Evolutionary conservation across 2,888 invertebrate genomes (phyloP).

Genomic region (Protophormia terraenovae): DNA sequence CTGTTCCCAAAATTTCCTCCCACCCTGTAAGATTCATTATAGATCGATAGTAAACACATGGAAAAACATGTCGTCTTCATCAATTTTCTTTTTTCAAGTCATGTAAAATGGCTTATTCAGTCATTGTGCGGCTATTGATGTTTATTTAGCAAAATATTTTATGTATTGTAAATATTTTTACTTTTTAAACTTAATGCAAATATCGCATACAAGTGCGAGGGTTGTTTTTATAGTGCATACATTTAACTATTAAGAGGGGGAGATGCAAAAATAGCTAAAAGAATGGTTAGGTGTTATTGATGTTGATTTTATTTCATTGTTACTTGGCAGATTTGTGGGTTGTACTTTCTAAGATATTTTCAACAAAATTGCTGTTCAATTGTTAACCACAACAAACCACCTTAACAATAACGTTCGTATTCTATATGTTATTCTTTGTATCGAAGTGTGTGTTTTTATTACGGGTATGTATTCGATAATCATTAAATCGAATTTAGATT

Average conservation of each 20-base stretch:
- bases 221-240: conserved; percentile 46
- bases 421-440: too few relatives aligned
- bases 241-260: conserved; percentile 4
- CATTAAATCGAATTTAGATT: conserved; percentile 71
- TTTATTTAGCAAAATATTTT: conserved; percentile 63
- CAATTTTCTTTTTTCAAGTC: conserved; percentile 7
- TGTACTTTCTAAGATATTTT: conserved; percentile 63
- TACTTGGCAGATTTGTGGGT: conserved; percentile 74
- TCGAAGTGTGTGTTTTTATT: too few relatives aligned
- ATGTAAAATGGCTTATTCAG: conserved; percentile 60
- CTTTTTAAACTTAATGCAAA: conserved; percentile 27
- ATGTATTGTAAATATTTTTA: conserved; percentile 41
- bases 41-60: conserved; percentile 3
- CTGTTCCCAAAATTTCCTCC: background rate
- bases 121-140: conserved; percentile 56
- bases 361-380: conserved; percentile 56
- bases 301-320: conserved; percentile 73
- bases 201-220: conserved; percentile 34
- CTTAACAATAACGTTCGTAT: conserved; percentile 64
- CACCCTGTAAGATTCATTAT: background rate
- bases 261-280: background rate
- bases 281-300: conserved; percentile 60
- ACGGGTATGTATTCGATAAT: conserved; percentile 61
- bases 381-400: conserved; percentile 71
- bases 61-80: conserved; percentile 41